A percentile compares a stretch with the other conserved stretches of the same genome.
These are phyloP conservation scores for Buceros bicornis DNA, from an alignment of 2,797 vertebrate genomes.

Conservation along the genomic window DNA sequence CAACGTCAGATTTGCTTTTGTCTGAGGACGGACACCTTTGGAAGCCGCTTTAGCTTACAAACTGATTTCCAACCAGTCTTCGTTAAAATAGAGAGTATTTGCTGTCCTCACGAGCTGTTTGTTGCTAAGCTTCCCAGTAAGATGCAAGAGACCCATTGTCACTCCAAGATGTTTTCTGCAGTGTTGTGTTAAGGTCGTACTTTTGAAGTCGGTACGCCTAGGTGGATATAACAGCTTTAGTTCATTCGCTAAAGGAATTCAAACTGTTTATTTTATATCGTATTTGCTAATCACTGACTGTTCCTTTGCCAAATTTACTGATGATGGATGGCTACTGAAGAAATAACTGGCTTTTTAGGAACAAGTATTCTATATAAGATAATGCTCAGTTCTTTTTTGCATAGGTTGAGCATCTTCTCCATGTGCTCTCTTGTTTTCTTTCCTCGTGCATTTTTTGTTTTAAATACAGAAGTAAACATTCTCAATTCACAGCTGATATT, in stretches of 20 bases:
- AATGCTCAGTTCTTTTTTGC: not conserved
- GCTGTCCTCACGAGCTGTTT: not conserved
- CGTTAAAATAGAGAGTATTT: not conserved
- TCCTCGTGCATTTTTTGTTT: not conserved
- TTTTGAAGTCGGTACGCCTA: not conserved
- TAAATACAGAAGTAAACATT: not conserved
- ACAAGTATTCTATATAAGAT: not conserved
- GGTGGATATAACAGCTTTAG: not conserved
- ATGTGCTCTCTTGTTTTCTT: not conserved
- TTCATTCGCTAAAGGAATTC: not conserved
- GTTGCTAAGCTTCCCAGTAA: not conserved
- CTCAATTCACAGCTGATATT: not conserved
- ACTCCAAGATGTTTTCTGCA: not conserved
- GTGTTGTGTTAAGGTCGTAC: not conserved
- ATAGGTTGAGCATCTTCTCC: not conserved
- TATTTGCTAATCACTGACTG: not conserved
- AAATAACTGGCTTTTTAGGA: not conserved
- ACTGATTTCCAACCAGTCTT: not conserved
- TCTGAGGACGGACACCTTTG: not conserved
- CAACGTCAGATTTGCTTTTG: not conserved
- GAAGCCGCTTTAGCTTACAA: not conserved
- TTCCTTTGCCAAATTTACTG: not conserved
- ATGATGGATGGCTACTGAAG: not conserved
- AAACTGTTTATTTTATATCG: not conserved
- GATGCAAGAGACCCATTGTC: not conserved